Percentiles rank a stretch among this genome's conserved stretches.
Conservation (phyloP, 2,797 vertebrate species). For the Danio aesculapii region DNA sequence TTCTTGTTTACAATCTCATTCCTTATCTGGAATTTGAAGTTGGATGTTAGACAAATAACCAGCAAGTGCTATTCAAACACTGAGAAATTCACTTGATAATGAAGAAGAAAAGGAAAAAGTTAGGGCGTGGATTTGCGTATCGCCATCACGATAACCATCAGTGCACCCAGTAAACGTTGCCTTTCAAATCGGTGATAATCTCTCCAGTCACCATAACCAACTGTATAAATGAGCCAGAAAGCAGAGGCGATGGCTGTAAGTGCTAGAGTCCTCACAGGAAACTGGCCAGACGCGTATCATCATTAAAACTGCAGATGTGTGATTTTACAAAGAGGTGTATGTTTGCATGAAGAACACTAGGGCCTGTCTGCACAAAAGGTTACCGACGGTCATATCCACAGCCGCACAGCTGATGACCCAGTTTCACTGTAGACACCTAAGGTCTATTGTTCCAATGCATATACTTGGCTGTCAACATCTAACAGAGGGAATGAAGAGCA, state of each 20-base stretch:
- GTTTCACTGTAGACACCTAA: conserved; percentile 18
- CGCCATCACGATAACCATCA: neutral
- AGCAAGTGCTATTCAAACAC: neutral
- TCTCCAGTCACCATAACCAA: conserved; percentile 13
- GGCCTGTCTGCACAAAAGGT: conserved; percentile 29
- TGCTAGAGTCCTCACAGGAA: conserved; percentile 48
- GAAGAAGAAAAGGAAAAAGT: neutral
- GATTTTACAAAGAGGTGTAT: conserved; percentile 45
- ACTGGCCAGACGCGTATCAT: conserved; percentile 49
- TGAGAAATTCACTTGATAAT: neutral
- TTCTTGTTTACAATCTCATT: neutral
- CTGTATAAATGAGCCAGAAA: conserved; percentile 34
- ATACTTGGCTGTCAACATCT: conserved; percentile 19
- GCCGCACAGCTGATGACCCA: conserved; percentile 22
- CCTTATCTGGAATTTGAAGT: neutral
- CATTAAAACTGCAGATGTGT: conserved; percentile 57
- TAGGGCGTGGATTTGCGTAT: neutral
- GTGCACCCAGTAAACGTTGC: neutral
- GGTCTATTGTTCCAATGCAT: conserved; percentile 16
- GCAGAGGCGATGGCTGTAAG: neutral
- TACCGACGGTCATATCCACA: conserved; percentile 38
- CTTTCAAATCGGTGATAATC: conserved; percentile 8
- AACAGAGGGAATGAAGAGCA: conserved; percentile 7
- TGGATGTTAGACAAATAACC: neutral
- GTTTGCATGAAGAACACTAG: conserved; percentile 40